A percentile compares a stretch with the other conserved stretches of the same genome.
These are phyloP conservation scores for Sitobion miscanthi DNA, from an alignment of 1,140 invertebrate genomes.

Conservation along the genomic window DNA sequence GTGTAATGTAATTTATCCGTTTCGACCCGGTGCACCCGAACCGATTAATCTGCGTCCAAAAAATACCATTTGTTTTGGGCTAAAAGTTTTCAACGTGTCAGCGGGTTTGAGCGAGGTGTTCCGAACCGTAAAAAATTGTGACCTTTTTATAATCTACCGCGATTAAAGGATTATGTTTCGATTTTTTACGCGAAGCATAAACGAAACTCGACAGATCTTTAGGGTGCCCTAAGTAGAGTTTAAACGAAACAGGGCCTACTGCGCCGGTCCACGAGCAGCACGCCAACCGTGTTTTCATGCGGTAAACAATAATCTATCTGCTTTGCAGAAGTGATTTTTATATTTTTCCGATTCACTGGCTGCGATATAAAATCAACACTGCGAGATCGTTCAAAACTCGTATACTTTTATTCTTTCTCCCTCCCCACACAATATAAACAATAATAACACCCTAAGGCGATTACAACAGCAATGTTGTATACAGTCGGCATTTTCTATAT, in stretches of 20 bases:
- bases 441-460: background rate
- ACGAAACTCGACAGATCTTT: background rate
- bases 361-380: background rate
- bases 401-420: background rate
- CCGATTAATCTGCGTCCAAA: slow-evolving; percentile 36
- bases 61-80: slow-evolving; percentile 3
- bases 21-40: background rate
- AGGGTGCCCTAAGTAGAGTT: background rate
- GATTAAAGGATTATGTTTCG: slow-evolving; percentile 19
- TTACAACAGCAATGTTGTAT: background rate
- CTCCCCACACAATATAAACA: background rate
- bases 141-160: background rate
- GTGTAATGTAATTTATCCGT: background rate
- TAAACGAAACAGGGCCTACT: background rate
- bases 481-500: background rate
- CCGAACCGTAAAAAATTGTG: slow-evolving; percentile 19
- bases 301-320: background rate
- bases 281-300: background rate
- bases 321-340: background rate
- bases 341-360: background rate
- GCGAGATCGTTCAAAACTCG: background rate
- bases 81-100: slow-evolving; percentile 39
- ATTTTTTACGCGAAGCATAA: background rate
- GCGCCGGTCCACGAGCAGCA: background rate
- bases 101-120: background rate